phyloP scores from a whole-genome alignment of 2,888 invertebrate genomes.

The Bursaphelenchus okinawaensis region DNA sequence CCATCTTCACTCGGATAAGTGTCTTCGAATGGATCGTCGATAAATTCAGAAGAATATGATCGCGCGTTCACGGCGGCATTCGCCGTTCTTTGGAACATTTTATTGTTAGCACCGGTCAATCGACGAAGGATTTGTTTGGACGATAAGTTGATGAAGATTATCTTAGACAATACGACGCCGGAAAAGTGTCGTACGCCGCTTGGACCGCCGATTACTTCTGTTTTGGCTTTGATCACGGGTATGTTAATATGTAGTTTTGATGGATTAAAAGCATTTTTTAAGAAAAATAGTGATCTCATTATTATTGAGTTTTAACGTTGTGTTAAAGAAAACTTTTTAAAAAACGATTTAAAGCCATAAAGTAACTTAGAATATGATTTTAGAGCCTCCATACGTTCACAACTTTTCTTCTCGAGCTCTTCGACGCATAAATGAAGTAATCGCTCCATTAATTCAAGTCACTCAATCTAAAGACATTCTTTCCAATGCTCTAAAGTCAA shows the following conservation, averaged over 20 bases:
- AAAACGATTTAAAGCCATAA: too few species aligned
- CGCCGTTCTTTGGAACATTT: not conserved
- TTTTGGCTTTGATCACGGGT: not conserved
- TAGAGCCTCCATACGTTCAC: not conserved
- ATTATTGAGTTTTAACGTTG: too few species aligned
- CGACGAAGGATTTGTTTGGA: not conserved
- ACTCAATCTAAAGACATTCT: not conserved
- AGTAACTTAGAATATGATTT: too few species aligned
- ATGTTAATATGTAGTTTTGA: too few species aligned
- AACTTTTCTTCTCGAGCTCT: not conserved
- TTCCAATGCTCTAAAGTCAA: not conserved
- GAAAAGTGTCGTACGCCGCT: not conserved
- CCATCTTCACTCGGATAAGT: not conserved
- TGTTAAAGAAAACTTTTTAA: too few species aligned
- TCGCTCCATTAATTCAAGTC: not conserved
- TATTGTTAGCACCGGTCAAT: not conserved
- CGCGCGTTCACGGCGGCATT: not conserved
- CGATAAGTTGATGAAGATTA: not conserved
- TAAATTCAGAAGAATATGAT: not conserved
- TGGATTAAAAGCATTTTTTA: too few species aligned
- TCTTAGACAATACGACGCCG: not conserved
- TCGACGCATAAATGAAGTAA: not conserved
- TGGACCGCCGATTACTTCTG: not conserved
- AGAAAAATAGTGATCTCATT: too few species aligned
- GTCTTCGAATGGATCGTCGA: not conserved